phyloP scores from a whole-genome alignment of 2,113 vertebrate species.

The Polypterus bichir region DNA sequence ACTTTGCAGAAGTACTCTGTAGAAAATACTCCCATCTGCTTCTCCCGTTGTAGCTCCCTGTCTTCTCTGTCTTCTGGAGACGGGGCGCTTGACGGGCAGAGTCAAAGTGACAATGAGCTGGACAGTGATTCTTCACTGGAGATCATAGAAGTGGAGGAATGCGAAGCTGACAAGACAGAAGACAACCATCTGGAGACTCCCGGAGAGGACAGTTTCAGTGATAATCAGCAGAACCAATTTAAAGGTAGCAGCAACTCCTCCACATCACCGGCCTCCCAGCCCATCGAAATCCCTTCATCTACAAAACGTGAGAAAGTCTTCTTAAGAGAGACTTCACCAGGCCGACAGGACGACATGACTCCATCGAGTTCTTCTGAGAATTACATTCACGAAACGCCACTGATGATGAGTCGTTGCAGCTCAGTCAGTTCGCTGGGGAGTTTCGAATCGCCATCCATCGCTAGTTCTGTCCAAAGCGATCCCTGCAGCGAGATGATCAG shows the following conservation, averaged over 20 bases:
- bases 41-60: slow-evolving; percentile 86
- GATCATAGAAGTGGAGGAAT: slow-evolving; percentile 77
- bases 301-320: slow-evolving; percentile 49
- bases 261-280: slow-evolving; percentile 35
- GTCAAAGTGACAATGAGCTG: slow-evolving; percentile 63
- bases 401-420: slow-evolving; percentile 93
- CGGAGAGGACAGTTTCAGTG: slow-evolving; percentile 47
- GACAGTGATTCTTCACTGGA: slow-evolving; percentile 76
- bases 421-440: slow-evolving; percentile 91
- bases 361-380: slow-evolving; percentile 92
- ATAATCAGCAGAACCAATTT: slow-evolving; percentile 52
- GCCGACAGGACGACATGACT: slow-evolving; percentile 63
- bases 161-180: slow-evolving; percentile 34
- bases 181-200: slow-evolving; percentile 53
- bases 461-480: slow-evolving; percentile 94
- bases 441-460: slow-evolving; percentile 88
- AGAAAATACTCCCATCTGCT: slow-evolving; percentile 77
- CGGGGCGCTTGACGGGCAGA: slow-evolving; percentile 60
- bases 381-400: slow-evolving; percentile 85
- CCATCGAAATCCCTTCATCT: slow-evolving; percentile 54
- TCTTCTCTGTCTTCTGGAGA: slow-evolving; percentile 85
- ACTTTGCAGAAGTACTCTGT: slow-evolving; percentile 73
- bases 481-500: slow-evolving; percentile 92
- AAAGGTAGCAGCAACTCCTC: slow-evolving; percentile 23
- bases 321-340: slow-evolving; percentile 46